Percentiles rank a stretch among this genome's conserved stretches.
phyloP scores from a whole-genome alignment of 1,140 invertebrate genomes.

The Drosophila simulans region DNA sequence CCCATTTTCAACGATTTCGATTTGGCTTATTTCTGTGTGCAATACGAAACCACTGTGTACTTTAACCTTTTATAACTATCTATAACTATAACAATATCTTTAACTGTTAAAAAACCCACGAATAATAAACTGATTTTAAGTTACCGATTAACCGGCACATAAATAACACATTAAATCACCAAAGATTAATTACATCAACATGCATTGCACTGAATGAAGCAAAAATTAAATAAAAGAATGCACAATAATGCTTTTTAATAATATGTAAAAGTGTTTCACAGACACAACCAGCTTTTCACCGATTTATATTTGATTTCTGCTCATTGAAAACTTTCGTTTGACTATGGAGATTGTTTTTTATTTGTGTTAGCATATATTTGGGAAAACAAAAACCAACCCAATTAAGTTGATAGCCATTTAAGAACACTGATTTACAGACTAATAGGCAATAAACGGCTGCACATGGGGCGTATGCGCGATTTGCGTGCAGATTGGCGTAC shows the following conservation, averaged over 20 bases:
- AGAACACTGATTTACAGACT: conserved; percentile 57
- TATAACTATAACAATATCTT: background rate
- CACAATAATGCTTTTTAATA: background rate
- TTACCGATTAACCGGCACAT: background rate
- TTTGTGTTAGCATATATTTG: no score
- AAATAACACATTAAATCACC: background rate
- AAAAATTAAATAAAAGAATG: background rate
- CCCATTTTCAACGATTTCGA: no score
- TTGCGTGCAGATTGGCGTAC: background rate
- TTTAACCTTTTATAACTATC: background rate
- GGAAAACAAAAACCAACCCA: background rate
- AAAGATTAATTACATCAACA: background rate
- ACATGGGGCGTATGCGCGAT: conserved; percentile 31
- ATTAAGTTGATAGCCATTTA: conserved; percentile 47
- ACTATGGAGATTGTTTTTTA: background rate
- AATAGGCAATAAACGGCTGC: conserved; percentile 3
- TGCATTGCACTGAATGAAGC: background rate
- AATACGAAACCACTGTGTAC: no score
- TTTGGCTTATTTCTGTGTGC: background rate
- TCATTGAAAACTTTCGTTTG: background rate
- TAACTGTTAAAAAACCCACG: background rate
- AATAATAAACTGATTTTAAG: background rate
- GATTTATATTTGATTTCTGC: background rate
- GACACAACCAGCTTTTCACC: background rate
- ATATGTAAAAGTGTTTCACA: background rate